A percentile compares a stretch with the other conserved stretches of the same genome.
Conservation (phyloP, 2,888 invertebrate genomes). For the Anagyrus pseudococci region DNA sequence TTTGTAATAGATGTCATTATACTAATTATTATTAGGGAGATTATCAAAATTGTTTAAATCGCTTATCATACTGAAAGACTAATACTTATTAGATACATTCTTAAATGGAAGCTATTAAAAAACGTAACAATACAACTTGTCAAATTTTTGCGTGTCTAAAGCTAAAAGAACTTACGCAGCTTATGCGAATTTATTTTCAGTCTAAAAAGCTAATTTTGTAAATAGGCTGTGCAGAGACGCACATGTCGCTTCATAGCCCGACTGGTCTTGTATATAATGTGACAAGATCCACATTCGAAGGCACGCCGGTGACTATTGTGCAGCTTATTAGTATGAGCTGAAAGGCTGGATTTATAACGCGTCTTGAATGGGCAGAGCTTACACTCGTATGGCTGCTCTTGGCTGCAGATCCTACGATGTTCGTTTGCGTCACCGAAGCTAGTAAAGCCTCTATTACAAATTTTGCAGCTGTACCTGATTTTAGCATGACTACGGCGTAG, state of each 20-base stretch:
- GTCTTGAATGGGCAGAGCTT: constrained; percentile 23
- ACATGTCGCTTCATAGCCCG: constrained; percentile 13
- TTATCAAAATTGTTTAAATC: too few relatives aligned
- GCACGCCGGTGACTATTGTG: constrained; percentile 9
- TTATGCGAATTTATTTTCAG: too few relatives aligned
- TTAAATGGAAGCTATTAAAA: too few relatives aligned
- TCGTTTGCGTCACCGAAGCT: constrained; percentile 21
- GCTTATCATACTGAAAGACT: too few relatives aligned
- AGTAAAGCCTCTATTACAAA: not conserved
- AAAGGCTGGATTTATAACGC: constrained; percentile 18
- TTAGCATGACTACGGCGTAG: constrained; percentile 11
- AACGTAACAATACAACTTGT: too few relatives aligned
- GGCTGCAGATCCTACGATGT: constrained; percentile 18
- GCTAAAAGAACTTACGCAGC: too few relatives aligned
- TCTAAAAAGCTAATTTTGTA: not conserved
- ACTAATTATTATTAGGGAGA: too few relatives aligned
- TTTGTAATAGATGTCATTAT: too few relatives aligned
- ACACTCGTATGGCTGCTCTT: constrained; percentile 6
- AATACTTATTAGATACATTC: too few relatives aligned
- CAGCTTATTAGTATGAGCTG: constrained; percentile 12
- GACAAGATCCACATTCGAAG: constrained; percentile 2
- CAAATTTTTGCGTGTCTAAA: too few relatives aligned
- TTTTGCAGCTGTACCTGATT: not conserved
- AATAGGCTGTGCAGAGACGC: not conserved
- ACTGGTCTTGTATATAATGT: not conserved